Conservation (phyloP, 2,797 vertebrate species). For the Darevskia nairensis region DNA sequence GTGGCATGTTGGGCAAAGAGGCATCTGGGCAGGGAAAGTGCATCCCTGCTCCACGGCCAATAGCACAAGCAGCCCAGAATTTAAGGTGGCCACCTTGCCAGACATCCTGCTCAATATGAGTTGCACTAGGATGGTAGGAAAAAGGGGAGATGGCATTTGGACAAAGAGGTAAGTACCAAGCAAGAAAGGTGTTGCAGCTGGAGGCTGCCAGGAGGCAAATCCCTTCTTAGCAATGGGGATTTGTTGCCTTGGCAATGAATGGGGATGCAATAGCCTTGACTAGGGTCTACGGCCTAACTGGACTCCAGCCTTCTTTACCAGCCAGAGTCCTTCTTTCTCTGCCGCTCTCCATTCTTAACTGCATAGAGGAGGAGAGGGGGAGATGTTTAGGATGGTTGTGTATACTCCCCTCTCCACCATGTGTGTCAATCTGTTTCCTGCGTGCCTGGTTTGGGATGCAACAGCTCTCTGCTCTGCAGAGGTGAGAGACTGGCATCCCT, state of each 20-base stretch:
- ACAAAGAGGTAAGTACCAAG: neutral
- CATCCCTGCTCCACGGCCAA: neutral
- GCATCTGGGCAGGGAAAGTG: neutral
- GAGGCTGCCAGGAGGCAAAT: neutral
- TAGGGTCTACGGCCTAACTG: too few relatives aligned
- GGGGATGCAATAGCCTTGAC: neutral
- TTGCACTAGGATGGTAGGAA: neutral
- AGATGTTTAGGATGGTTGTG: too few relatives aligned
- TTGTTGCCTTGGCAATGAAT: too few relatives aligned
- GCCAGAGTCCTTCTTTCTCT: neutral
- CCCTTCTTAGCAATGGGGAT: neutral
- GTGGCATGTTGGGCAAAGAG: neutral
- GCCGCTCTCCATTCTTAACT: neutral
- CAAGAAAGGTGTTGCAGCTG: neutral
- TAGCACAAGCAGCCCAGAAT: neutral
- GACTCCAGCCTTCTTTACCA: too few relatives aligned
- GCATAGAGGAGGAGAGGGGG: neutral
- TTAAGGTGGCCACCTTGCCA: neutral
- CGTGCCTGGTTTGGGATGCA: neutral
- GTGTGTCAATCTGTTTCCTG: neutral
- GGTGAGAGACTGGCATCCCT: neutral
- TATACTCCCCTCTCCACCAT: too few relatives aligned
- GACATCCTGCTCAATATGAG: neutral
- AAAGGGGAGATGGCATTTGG: neutral
- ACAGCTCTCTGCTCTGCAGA: neutral